Conservation (phyloP, 2,888 invertebrate species). For the Chironomus riparius region DNA sequence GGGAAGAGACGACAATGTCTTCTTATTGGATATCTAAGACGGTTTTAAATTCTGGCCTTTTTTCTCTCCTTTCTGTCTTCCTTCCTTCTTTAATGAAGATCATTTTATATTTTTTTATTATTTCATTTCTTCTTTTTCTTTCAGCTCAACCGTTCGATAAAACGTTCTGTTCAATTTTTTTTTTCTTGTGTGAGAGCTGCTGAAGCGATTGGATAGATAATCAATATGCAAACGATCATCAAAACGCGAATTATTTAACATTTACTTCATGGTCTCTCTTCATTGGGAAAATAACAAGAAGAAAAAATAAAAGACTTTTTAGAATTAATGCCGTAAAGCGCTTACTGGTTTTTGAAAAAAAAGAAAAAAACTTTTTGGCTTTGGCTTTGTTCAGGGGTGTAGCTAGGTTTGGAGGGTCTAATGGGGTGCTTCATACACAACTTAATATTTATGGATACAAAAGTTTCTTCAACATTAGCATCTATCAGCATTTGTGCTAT, state of each 20-base stretch:
- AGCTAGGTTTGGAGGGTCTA: too few relatives aligned
- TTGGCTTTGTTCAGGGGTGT: too few relatives aligned
- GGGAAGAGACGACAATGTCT: too few relatives aligned
- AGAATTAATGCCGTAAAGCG: slow-evolving; percentile 5
- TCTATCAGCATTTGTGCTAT: too few relatives aligned
- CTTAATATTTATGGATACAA: too few relatives aligned
- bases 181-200: background rate
- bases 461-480: too few relatives aligned
- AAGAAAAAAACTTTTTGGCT: too few relatives aligned
- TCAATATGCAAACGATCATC: slow-evolving; percentile 25
- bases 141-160: background rate
- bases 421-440: too few relatives aligned
- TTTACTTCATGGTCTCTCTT: slow-evolving; percentile 22
- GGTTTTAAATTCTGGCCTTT: too few relatives aligned
- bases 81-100: background rate
- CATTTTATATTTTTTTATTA: background rate
- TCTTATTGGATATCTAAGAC: too few relatives aligned
- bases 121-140: background rate
- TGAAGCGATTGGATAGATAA: background rate
- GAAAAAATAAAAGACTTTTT: background rate
- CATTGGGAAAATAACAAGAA: background rate
- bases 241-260: slow-evolving; percentile 18
- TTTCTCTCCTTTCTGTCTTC: too few relatives aligned
- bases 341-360: background rate
- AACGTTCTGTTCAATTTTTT: background rate